Conservation (phyloP, 2,888 invertebrate species). For the Drosophila subquinaria region DNA sequence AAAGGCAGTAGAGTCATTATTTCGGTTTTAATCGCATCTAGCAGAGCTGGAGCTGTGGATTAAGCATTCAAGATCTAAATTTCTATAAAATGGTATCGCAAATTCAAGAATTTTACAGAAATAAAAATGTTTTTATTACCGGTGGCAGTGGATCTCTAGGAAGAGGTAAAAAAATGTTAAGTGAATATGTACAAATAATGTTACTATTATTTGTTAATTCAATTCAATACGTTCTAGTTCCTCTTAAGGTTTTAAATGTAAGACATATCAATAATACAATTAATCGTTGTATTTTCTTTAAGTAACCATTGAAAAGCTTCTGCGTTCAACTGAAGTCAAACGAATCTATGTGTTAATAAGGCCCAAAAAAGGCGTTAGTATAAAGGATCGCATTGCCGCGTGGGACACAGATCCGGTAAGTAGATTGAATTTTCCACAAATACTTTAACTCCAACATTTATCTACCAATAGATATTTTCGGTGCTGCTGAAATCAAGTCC, state of each 20-base stretch:
- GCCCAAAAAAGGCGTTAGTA: constrained; percentile 88
- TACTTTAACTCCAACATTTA: not conserved
- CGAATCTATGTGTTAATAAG: constrained; percentile 87
- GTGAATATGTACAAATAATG: too few relatives aligned
- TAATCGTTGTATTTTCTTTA: not conserved
- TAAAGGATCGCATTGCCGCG: constrained; percentile 87
- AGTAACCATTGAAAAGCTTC: constrained; percentile 86
- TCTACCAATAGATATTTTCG: constrained; percentile 59
- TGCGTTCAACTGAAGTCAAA: constrained; percentile 87
- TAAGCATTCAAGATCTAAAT: too few relatives aligned
- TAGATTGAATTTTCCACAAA: not conserved
- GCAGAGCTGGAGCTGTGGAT: too few relatives aligned
- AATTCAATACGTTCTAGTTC: too few relatives aligned
- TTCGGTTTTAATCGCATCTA: too few relatives aligned
- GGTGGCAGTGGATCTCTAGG: constrained; percentile 87
- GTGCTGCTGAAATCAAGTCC: constrained; percentile 64
- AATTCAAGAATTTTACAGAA: constrained; percentile 87
- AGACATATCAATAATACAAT: not conserved
- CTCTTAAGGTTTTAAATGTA: too few relatives aligned
- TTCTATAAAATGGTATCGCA: constrained; percentile 59
- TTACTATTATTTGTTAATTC: too few relatives aligned
- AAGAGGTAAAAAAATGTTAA: constrained; percentile 76
- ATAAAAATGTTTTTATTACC: constrained; percentile 88
- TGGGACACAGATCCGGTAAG: constrained; percentile 89
- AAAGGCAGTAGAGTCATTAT: too few relatives aligned